phyloP scores from a whole-genome alignment of 2,113 vertebrate species.

The Chroicocephalus ridibundus region DNA sequence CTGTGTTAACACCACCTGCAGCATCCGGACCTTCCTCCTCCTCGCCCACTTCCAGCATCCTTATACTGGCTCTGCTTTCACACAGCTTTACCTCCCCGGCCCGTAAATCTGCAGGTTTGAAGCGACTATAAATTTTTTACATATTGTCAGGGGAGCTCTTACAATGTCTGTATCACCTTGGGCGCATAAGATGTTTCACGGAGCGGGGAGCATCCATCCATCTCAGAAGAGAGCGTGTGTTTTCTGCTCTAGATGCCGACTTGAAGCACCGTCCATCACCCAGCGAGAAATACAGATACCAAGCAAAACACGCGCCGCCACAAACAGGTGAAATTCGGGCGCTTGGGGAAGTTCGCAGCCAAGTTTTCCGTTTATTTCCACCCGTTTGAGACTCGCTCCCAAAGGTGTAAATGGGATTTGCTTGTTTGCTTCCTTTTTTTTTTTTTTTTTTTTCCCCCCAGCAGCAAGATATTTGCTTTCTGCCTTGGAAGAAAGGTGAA shows the following conservation, averaged over 20 bases:
- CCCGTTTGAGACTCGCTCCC: background rate
- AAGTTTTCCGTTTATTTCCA: background rate
- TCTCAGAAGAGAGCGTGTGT: background rate
- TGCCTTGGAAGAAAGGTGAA: background rate
- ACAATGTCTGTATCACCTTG: conserved; percentile 1
- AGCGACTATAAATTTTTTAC: background rate
- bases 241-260: background rate
- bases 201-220: background rate
- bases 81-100: background rate
- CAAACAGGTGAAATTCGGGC: background rate
- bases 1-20: background rate
- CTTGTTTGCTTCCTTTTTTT: background rate
- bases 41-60: background rate
- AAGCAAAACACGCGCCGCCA: accelerated
- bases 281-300: background rate
- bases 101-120: background rate
- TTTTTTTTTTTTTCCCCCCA: accelerated
- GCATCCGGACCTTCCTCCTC: background rate
- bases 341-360: background rate
- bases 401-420: background rate
- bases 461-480: background rate
- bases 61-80: background rate
- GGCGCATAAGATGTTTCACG: background rate
- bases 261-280: background rate
- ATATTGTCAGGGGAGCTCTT: conserved; percentile 7